phyloP scores from a whole-genome alignment of 2,888 invertebrate species.

The Sinohyriopsis cumingii region DNA sequence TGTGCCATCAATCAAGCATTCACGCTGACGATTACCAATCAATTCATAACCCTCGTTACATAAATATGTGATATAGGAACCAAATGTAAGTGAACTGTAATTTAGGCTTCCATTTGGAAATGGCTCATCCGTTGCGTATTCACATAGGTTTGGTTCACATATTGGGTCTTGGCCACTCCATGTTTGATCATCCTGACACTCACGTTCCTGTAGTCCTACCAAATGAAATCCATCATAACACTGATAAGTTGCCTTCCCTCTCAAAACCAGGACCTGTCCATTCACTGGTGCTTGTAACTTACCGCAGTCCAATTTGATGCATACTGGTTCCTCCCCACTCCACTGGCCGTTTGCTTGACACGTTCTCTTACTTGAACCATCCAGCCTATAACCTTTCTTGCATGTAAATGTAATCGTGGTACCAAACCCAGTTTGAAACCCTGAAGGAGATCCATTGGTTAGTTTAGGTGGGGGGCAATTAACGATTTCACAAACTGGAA shows the following conservation, averaged over 20 bases:
- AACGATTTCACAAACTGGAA: conserved; percentile 57
- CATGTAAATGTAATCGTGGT: conserved; percentile 81
- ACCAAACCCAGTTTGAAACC: conserved; percentile 45
- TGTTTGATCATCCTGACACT: conserved; percentile 71
- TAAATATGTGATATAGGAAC: conserved; percentile 34
- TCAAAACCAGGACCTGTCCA: conserved; percentile 26
- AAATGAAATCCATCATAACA: conserved; percentile 92
- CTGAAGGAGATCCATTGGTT: conserved; percentile 42
- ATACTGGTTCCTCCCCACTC: conserved; percentile 55
- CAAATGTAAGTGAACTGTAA: conserved; percentile 20
- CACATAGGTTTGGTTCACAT: conserved; percentile 56
- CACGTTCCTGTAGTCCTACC: conserved; percentile 87
- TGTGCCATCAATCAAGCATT: conserved; percentile 53
- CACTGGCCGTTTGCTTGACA: conserved; percentile 68
- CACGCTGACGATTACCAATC: conserved; percentile 46
- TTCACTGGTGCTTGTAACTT: conserved; percentile 29
- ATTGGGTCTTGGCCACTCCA: conserved; percentile 58
- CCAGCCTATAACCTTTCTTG: conserved; percentile 89
- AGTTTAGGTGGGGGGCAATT: conserved; percentile 48
- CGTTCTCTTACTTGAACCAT: conserved; percentile 87
- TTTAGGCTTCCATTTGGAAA: conserved; percentile 33
- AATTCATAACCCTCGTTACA: conserved; percentile 53
- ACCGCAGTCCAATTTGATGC: conserved; percentile 52
- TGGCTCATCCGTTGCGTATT: conserved; percentile 19
- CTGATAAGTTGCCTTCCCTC: conserved; percentile 76